phyloP scores from a whole-genome alignment of 2,888 invertebrate genomes.

The Ganaspis brasiliensis region DNA sequence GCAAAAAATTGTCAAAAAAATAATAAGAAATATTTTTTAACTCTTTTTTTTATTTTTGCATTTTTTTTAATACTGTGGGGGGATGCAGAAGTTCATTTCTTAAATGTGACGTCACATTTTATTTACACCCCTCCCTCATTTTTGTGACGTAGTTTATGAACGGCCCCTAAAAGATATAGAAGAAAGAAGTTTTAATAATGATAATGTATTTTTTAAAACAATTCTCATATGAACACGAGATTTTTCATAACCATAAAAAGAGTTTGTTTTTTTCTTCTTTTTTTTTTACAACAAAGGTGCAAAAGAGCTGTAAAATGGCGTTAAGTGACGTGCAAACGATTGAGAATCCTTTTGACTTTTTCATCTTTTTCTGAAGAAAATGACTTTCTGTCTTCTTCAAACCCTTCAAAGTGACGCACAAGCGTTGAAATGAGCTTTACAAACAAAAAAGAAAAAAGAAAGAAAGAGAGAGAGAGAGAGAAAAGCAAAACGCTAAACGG shows the following conservation, averaged over 20 bases:
- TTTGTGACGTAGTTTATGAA: too few relatives aligned
- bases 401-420: constrained; percentile 13
- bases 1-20: too few relatives aligned
- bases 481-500: not conserved
- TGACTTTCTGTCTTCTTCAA: constrained; percentile 10
- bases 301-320: not conserved
- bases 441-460: not conserved
- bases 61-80: too few relatives aligned
- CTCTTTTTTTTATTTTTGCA: too few relatives aligned
- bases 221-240: too few relatives aligned
- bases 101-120: too few relatives aligned
- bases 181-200: too few relatives aligned
- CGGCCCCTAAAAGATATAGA: too few relatives aligned
- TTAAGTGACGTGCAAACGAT: constrained; percentile 25
- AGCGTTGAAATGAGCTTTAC: not conserved
- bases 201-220: too few relatives aligned
- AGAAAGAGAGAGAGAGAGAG: not conserved
- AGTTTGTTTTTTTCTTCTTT: not conserved
- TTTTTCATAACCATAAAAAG: not conserved
- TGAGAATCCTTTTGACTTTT: constrained; percentile 27
- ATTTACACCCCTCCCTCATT: too few relatives aligned
- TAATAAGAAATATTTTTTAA: too few relatives aligned
- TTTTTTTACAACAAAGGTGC: constrained; percentile 6
- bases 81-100: too few relatives aligned
- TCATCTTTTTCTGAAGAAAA: not conserved